Percentiles rank a stretch among this genome's conserved stretches.
These are phyloP conservation scores for Melanotaenia boesemani DNA, from an alignment of 2,797 vertebrate species.

Conservation along the genomic window DNA sequence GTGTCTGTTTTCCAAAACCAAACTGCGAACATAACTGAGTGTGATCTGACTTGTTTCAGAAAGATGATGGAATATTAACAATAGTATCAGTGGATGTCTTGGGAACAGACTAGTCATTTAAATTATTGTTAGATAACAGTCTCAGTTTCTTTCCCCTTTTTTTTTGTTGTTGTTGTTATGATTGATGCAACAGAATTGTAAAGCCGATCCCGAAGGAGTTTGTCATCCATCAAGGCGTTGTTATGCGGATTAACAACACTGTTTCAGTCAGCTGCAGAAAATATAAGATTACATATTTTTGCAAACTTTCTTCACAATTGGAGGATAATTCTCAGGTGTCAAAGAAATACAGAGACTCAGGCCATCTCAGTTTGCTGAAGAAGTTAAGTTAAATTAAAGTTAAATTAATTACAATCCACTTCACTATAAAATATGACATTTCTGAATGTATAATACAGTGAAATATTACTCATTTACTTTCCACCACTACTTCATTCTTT, in stretches of 20 bases:
- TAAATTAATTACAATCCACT: not conserved
- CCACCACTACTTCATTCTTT: not conserved
- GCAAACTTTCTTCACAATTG: not conserved
- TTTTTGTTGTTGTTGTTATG: not conserved
- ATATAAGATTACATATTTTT: not conserved
- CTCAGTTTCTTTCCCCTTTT: not conserved
- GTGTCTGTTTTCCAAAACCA: too few relatives aligned
- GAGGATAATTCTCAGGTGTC: not conserved
- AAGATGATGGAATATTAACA: not conserved
- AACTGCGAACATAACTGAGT: too few relatives aligned
- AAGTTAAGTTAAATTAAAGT: not conserved
- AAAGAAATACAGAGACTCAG: not conserved
- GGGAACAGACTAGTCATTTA: too few relatives aligned
- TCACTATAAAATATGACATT: not conserved
- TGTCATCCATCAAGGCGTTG: not conserved
- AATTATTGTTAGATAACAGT: not conserved
- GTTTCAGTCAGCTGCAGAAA: not conserved
- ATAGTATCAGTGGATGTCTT: too few relatives aligned
- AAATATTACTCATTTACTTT: not conserved
- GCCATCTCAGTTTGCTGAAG: not conserved
- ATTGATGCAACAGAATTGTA: not conserved
- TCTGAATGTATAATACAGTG: not conserved
- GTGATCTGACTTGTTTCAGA: too few relatives aligned
- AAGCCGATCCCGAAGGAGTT: not conserved
- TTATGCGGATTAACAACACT: too few relatives aligned